Base-by-base conservation (phyloP, 1,140 invertebrate genomes). In the Drosophila virilis region DNA sequence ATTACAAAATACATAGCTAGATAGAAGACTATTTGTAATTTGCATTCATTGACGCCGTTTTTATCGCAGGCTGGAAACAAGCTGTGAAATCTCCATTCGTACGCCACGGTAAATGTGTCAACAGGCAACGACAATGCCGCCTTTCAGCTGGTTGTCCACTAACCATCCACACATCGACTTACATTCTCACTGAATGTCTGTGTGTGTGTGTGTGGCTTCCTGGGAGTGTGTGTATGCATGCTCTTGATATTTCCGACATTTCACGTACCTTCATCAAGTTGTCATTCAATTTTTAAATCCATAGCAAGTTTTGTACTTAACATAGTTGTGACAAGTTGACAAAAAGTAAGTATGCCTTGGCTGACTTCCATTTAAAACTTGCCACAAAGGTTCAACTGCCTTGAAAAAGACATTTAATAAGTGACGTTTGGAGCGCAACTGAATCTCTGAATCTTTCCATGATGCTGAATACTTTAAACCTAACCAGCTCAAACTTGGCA, bases 281-380 rank as follows among this genome's bases (percentile, higher is more conserved):
- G 84, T 89, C 84, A 89, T 89, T 89, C 84, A 89, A 89, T 89
- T 89, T 89, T 89, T 89, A 89, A 89, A 89, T 89, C 84, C 84
- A 89, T 89, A 73, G 85, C 84, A 89, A 84, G 83, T 88, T 89
- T 88, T 83, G 80, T 88, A 89, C 84, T 89, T 89, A 88, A 89
- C 84, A 89, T 89, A 89, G 84, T 89, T 89, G 84, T 89, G 84
- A 83, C 84, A 89, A 80, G 73, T 83, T 88, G 83, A 88, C 83
- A 88, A 88, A 89, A 81, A 80, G 69, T 64, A 83, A 80, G 80
- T 77, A 79, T 60, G 68, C 82, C 64, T 62, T 64, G 60, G 59
- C 74, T 75, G 81, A 50, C 64, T 80, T 76, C 81, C 81, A 86
- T 85, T 86, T 76, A 81, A 74, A 76, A 85, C 82, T 70, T 86